Percentiles rank a stretch among this genome's conserved stretches.
These are phyloP conservation scores for Eulacestoma nigropectus DNA, from an alignment of 2,113 vertebrate species.

Conservation along the genomic window DNA sequence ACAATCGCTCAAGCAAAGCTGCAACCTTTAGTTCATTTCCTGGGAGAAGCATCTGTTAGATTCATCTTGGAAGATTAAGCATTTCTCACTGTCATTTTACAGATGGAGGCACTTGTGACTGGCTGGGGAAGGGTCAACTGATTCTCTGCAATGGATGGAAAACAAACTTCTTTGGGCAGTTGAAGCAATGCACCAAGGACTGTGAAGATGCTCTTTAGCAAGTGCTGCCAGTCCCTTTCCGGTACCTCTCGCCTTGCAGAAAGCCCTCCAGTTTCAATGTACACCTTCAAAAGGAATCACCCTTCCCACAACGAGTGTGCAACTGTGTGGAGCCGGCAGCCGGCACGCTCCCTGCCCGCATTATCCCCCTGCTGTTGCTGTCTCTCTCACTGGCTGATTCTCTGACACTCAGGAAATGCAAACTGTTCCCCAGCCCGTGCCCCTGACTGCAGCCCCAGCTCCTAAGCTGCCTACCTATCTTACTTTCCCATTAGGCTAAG, in stretches of 20 bases:
- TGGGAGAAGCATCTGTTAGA: conserved; percentile 67
- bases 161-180: neutral
- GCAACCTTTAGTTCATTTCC: conserved; percentile 67
- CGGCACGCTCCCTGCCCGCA: neutral
- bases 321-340: neutral
- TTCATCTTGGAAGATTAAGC: conserved; percentile 55
- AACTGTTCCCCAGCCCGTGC: neutral
- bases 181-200: fast-evolving
- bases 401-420: neutral
- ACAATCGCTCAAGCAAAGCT: conserved; percentile 58
- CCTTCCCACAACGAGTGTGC: neutral
- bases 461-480: too few relatives aligned
- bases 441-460: neutral
- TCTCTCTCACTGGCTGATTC: neutral
- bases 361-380: fast-evolving
- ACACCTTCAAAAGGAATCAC: neutral
- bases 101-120: conserved; percentile 38
- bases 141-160: neutral
- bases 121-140: conserved; percentile 12
- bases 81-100: conserved; percentile 54
- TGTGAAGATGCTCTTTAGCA: neutral
- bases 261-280: neutral
- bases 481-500: neutral
- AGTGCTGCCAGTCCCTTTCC: neutral
- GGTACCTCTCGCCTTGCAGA: neutral